A percentile compares a stretch with the other conserved stretches of the same genome.
These are phyloP conservation scores for Nymphalis c-album DNA, from an alignment of 2,888 invertebrate species.

Conservation along the genomic window DNA sequence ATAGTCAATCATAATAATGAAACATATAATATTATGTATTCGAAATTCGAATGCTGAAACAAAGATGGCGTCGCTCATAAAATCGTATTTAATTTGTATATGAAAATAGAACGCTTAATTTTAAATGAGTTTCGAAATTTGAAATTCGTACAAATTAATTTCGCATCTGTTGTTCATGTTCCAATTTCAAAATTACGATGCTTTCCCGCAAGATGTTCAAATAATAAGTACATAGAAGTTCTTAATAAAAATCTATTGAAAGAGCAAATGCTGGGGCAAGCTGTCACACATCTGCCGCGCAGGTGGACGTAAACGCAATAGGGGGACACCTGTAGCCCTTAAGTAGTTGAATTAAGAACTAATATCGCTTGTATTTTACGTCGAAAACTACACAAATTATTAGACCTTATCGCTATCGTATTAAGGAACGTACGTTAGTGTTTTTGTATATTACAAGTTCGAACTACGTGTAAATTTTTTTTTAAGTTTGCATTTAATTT, in stretches of 20 bases:
- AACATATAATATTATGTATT: no score
- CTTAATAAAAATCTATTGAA: conserved; percentile 22
- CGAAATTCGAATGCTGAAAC: no score
- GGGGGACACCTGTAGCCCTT: conserved; percentile 29
- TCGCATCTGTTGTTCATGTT: conserved; percentile 3
- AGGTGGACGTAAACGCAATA: conserved; percentile 57
- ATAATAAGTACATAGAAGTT: conserved; percentile 14
- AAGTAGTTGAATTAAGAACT: neutral
- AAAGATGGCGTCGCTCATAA: no score
- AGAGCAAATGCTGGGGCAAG: conserved; percentile 48
- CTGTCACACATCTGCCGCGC: conserved; percentile 67
- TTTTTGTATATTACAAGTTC: neutral
- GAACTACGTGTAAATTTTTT: neutral
- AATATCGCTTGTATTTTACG: neutral
- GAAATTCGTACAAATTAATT: neutral
- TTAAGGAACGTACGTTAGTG: neutral
- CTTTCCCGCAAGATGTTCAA: conserved; percentile 17
- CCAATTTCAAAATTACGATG: conserved; percentile 2
- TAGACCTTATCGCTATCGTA: neutral
- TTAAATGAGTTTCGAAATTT: no score
- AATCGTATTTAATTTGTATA: no score
- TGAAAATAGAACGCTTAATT: no score
- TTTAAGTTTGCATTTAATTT: no score
- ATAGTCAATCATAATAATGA: no score
- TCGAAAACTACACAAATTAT: neutral